Evolutionary conservation across 2,113 vertebrate genomes (phyloP), one percentile per base, ranked within the genome.

Genomic region (Gavialis gangeticus): DNA sequence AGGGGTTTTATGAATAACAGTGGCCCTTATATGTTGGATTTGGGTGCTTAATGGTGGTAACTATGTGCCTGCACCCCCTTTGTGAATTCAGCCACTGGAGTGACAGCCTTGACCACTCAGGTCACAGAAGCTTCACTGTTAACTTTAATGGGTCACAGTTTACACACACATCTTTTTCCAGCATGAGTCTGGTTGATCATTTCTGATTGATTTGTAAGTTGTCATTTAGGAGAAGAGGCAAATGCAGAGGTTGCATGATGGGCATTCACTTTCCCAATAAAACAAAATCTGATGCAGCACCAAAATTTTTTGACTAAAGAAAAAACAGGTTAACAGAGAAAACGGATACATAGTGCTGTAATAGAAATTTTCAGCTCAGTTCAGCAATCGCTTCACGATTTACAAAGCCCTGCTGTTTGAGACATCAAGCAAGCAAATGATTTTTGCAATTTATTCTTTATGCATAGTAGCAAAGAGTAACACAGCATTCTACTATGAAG

Each of bases 281-380:
- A 28, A 18, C 85, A 67, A 73, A 67, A 60, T 89, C 91, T 96
- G 77, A 24, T 94, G 67, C 75, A 92, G 94, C 93, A 22, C 25
- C 37, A 57, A 90, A 93, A 91, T n/a, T 18, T 12, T 85, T 73
- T 79, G 81, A 90, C 9, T 91, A 88, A 84, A 79, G 58, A 64
- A 87, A 95, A 92, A 94, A 17, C 84, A 91, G 81, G 75, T 97
- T 96, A 94, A 87, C 79, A 71, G 79, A 87, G 76, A 92, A 94
- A 95, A 73, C 87, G 76, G 91, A 84, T 85, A 87, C 83, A 87
- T 85, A 85, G 87, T 85, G 62, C 77, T 60, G 83, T 91, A 95
- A 91, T 79, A 63, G 85, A 93, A 90, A 91, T 95, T 97, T 97
- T 96, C 94, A 92, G 93, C 87, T 97, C 69, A 67, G 89, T 97